Evolutionary conservation across 2,797 vertebrate species (phyloP), one percentile per base, ranked within the genome.

Genomic region (Rhinoraja longicauda): DNA sequence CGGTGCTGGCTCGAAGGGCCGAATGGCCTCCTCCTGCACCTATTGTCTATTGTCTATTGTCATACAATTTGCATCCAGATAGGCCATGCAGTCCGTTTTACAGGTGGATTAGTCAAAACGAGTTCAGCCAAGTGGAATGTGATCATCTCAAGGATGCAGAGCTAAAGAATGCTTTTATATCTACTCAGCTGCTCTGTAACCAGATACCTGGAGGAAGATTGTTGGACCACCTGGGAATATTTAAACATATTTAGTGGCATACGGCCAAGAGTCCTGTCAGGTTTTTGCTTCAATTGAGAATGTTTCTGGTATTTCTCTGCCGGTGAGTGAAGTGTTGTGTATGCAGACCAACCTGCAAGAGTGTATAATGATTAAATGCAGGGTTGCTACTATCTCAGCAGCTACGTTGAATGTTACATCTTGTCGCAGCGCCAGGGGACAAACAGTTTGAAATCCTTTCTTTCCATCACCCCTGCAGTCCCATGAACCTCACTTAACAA

Each of bases 231-330:
- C 45, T 2, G 45, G 4, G 45, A 45, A 45, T 45, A 45, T 45
- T 84, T 84, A 59, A 84, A 84, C 53, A 26, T n/a, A 21, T 36
- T 88, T 88, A 13, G 59, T 86, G 82, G 82, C 82, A 62, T 62
- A 88, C 0, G 67, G 84, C 84, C 84, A 88, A 32, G 15, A 32
- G 10, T 21, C 84, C 62, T 64, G 15, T 88, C 84, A 88, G 2
- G 62, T 36, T 88, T 64, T 36, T 67, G 59, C 62, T 67, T 21
- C 8, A 15, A 36, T 64, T 88, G 32, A 62, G 59, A 86, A 62
- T 64, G n/a, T 32, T 64, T 36, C n/a, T 17, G 7, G 67, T 64
- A 36, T 4, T 64, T 88, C 29, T 62, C 17, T 36, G n/a, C n/a
- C 67, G 84, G 15, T 36, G 59, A 88, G 62, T 67, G 59, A 7